Evolutionary conservation across 2,888 invertebrate genomes (phyloP), one percentile per base, ranked within the genome.

Genomic region (Pachymerium ferrugineum): DNA sequence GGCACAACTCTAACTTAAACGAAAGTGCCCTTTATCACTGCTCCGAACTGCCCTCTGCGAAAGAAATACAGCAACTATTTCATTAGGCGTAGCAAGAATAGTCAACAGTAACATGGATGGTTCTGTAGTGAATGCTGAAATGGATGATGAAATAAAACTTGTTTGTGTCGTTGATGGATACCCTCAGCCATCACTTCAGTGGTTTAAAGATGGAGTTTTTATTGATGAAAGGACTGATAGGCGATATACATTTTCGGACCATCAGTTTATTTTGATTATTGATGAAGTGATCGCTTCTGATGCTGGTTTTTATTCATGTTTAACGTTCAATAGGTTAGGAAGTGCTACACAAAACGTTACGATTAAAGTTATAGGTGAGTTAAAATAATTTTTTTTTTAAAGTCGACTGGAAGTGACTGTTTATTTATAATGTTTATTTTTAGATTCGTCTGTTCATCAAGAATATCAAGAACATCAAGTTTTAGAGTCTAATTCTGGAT

Each of bases 71-170:
- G 10, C 6, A 42, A 28, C 8, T 22, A 3, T 14, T 67, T 2
- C 1, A 68, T 68, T 30, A 68, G 68, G 68, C 28, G 29, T 28
- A 25, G 30, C 68, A 3, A 22, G 68, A 19, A 68, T 68, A 6
- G 30, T 68, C n/a, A 30, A 28, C 28, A 68, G 68, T 30, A 68
- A 68, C 12, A 68, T 68, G 68, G 68, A 68, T 10, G 68, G 68
- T 3, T 68, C 28, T 1, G 28, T 30, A 25, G n/a, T 68, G 28
- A 28, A 29, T 25, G 28, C 16, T n/a, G 68, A 68, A 68, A 30
- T 68, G 2, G 68, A 30, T n/a, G 68, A 68, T 16, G 29, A 68
- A 28, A 14, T 68, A 10, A 29, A 68, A 68, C 28, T 68, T 10
- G 6, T 14, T n/a, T 68, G 68, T 25, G 29, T 30, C 6, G 68